A percentile compares a stretch with the other conserved stretches of the same genome.
Conservation (phyloP, 2,797 vertebrate species). For the Thamnophis elegans region DNA sequence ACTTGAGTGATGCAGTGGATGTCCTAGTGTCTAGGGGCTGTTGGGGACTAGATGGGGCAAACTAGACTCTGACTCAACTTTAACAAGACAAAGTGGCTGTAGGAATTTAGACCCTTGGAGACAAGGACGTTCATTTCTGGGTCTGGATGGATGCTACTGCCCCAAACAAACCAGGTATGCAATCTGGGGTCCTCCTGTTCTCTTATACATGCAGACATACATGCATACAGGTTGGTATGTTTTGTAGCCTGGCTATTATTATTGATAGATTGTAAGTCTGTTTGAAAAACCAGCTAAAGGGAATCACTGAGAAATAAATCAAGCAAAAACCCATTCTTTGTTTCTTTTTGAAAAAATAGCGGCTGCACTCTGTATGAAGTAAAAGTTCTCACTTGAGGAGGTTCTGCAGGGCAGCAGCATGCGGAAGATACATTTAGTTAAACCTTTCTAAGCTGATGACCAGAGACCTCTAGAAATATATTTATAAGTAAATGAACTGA, state of each 20-base stretch:
- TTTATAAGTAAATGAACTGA: background rate
- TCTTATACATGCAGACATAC: too few relatives aligned
- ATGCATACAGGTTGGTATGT: background rate
- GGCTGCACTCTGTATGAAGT: background rate
- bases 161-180: too few relatives aligned
- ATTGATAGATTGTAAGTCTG: background rate
- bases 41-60: too few relatives aligned
- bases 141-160: too few relatives aligned
- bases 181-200: too few relatives aligned
- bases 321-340: background rate
- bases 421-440: background rate
- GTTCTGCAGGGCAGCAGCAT: background rate
- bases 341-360: background rate
- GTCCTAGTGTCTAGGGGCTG: too few relatives aligned
- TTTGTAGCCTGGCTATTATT: background rate
- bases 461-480: background rate
- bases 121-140: too few relatives aligned
- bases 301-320: background rate
- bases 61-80: too few relatives aligned
- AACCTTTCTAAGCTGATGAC: background rate
- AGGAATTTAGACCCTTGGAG: too few relatives aligned
- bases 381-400: background rate
- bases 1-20: too few relatives aligned
- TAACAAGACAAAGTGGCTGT: too few relatives aligned
- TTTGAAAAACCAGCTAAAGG: background rate